Percentiles rank a stretch among this genome's conserved stretches.
Evolutionary conservation across 2,888 invertebrate species (phyloP).

Genomic region (Morpho deidamia): DNA sequence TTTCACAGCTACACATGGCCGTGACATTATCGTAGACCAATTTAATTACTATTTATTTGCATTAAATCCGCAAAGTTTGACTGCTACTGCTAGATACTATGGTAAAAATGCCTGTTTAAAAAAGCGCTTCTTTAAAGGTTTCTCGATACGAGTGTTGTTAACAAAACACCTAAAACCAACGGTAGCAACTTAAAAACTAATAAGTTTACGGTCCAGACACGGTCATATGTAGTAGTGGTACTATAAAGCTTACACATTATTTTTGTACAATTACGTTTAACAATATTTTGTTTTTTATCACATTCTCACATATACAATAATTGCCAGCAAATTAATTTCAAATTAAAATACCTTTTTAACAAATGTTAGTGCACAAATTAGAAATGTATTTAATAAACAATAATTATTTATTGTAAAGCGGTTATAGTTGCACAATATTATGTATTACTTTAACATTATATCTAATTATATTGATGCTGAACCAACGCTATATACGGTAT

Average conservation of each 20-base stretch:
- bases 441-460: not conserved
- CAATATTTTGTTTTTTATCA: constrained; percentile 15
- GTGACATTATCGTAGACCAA: not conserved
- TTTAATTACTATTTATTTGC: not conserved
- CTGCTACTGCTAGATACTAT: too few relatives aligned
- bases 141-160: too few relatives aligned
- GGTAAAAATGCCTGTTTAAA: too few relatives aligned
- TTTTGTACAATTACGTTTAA: not conserved
- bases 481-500: constrained; percentile 16
- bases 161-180: too few relatives aligned
- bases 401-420: constrained; percentile 4
- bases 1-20: constrained; percentile 1
- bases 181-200: too few relatives aligned
- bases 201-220: not conserved
- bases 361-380: constrained; percentile 10
- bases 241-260: constrained; percentile 16
- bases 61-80: not conserved
- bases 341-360: constrained; percentile 2
- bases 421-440: constrained; percentile 13
- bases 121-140: too few relatives aligned
- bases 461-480: constrained; percentile 19
- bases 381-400: constrained; percentile 8
- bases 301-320: constrained; percentile 22
- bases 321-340: constrained; percentile 13
- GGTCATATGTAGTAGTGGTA: constrained; percentile 2